A percentile compares a stretch with the other conserved stretches of the same genome.
Conservation (phyloP, 1,140 invertebrate genomes). For the Hetaerina americana region DNA sequence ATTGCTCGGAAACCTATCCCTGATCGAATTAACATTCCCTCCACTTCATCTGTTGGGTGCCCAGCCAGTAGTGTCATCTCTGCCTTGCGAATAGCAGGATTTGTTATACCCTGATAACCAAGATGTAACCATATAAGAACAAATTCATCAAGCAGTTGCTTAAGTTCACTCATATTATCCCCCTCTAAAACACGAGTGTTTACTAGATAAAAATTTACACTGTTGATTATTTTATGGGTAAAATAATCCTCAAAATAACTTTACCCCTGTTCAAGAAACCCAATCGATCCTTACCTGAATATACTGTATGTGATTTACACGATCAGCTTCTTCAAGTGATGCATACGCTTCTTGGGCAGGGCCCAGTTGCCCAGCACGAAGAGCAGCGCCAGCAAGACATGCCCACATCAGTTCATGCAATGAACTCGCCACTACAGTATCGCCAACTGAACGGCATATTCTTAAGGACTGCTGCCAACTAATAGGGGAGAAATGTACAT, state of each 20-base stretch:
- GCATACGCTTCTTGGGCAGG: constrained; percentile 88
- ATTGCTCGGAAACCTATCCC: constrained; percentile 65
- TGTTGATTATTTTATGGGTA: too few relatives aligned
- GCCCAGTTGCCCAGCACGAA: constrained; percentile 59
- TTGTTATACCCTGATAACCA: constrained; percentile 31
- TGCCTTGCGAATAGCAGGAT: constrained; percentile 51
- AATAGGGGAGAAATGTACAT: too few relatives aligned
- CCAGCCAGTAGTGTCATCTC: constrained; percentile 69
- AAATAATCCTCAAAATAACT: too few relatives aligned
- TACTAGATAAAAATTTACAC: too few relatives aligned
- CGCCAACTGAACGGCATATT: not conserved
- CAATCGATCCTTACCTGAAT: constrained; percentile 52
- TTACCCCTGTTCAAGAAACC: too few relatives aligned
- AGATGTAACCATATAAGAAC: not conserved
- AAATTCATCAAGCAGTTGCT: too few relatives aligned
- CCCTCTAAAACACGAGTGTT: too few relatives aligned
- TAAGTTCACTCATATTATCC: too few relatives aligned
- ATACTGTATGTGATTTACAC: constrained; percentile 79
- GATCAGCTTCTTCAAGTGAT: constrained; percentile 79
- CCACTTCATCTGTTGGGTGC: constrained; percentile 56
- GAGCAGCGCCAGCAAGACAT: constrained; percentile 73
- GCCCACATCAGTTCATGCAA: constrained; percentile 75
- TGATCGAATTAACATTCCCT: constrained; percentile 66
- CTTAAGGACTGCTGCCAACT: not conserved
- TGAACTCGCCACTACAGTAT: constrained; percentile 16